Evolutionary conservation across 2,113 vertebrate species (phyloP), one percentile per base, ranked within the genome.

Genomic region (Hippocampus mohnikei): DNA sequence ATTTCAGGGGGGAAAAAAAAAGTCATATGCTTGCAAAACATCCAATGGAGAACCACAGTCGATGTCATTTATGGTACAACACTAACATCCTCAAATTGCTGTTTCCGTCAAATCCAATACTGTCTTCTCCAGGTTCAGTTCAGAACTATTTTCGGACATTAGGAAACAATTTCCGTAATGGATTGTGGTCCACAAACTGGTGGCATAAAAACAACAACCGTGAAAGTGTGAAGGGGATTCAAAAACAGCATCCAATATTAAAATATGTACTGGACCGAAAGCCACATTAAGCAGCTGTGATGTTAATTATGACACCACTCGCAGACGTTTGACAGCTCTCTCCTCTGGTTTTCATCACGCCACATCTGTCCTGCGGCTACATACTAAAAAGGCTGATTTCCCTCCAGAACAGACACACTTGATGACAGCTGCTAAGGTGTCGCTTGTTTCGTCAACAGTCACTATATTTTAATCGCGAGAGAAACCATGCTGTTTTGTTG

Each of bases 381-480:
- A 77, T 74, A 74, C 82, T 86, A 85, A 89, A 89, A 88, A 89
- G 81, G 72, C 80, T 88, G 84, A 91, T 92, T 90, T 91, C 90
- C 88, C 87, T 71, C 37, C 79, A 86, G 88, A 81, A 81, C 79
- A 74, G 70, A 81, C 76, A 70, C 81, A 50, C 68, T 80, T 74
- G 74, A 70, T 81, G 85, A 74, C 88, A 90, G 87, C 86, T 88
- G 88, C 75, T 72, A 72, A 79, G 71, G 74, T 79, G 73, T 78
- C 75, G 67, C 74, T 74, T 59, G 73, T 78, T 78, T 72, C 64
- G 68, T 69, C 52, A 41, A 71, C 70, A 82, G 70, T 75, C 73
- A 77, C 66, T 79, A 8, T 9, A 67, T 69, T 74, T 71, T 70
- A 60, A 37, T 6, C 33, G 33, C 29, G 29, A 71, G 55, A 70